These are phyloP conservation scores for Phacellophora camtschatica DNA, from an alignment of 30 jellyfish, hydroid and myxozoan genomes.

Conservation along the genomic window DNA sequence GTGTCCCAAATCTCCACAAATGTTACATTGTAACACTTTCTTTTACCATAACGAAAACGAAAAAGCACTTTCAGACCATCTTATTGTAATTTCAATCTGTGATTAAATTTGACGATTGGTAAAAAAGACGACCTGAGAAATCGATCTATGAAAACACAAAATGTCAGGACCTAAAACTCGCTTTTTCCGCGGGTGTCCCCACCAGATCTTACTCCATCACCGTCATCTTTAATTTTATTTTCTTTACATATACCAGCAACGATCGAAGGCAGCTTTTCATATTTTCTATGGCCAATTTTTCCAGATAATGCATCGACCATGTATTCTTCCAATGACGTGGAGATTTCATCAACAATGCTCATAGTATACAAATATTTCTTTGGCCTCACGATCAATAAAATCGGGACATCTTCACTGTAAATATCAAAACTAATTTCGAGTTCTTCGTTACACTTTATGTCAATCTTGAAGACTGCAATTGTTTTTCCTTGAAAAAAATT, in stretches of 20 bases:
- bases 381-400: slow-evolving; percentile 31
- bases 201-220: too few species aligned
- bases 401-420: slow-evolving; percentile 33
- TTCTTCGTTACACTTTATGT: slow-evolving; percentile 47
- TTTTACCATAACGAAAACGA: too few species aligned
- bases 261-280: slow-evolving; percentile 15
- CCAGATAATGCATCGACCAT: slow-evolving; percentile 29
- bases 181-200: too few species aligned
- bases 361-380: slow-evolving; percentile 2
- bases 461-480: slow-evolving; percentile 1
- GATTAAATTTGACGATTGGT: too few species aligned
- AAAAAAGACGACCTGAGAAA: too few species aligned
- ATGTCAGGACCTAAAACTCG: too few species aligned
- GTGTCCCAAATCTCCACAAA: too few species aligned
- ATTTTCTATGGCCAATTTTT: slow-evolving; percentile 31
- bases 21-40: too few species aligned
- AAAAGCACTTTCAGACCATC: too few species aligned
- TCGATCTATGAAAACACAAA: too few species aligned
- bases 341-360: slow-evolving; percentile 18
- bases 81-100: too few species aligned
- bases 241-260: slow-evolving; percentile 28
- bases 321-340: slow-evolving; percentile 1
- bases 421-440: slow-evolving; percentile 37
- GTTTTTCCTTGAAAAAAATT: slow-evolving; percentile 19
- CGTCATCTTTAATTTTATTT: too few species aligned